Percentiles rank a stretch among this genome's conserved stretches.
phyloP scores from a whole-genome alignment of 2,888 invertebrate genomes.

The Oxyteleia sp. region DNA sequence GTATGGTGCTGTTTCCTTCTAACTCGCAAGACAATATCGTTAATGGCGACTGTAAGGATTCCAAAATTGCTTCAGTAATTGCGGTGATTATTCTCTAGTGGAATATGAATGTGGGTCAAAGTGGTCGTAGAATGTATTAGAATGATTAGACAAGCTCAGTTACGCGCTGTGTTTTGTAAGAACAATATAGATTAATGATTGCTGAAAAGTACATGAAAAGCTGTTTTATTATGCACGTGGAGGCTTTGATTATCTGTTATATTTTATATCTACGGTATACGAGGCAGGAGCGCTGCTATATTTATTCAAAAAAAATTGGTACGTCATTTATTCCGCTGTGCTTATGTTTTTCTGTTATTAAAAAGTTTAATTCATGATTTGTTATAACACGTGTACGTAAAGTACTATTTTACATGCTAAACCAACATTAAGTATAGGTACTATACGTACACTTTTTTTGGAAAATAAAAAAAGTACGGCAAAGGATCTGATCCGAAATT shows the following conservation, averaged over 20 bases:
- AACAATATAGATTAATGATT: slow-evolving; percentile 48
- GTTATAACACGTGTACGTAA: too few species aligned
- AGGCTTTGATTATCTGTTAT: slow-evolving; percentile 19
- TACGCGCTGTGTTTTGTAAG: too few species aligned
- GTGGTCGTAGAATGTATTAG: slow-evolving; percentile 68
- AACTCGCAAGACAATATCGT: slow-evolving; percentile 68
- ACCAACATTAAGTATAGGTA: too few species aligned
- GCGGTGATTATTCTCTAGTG: slow-evolving; percentile 66
- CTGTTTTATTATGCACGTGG: slow-evolving; percentile 23
- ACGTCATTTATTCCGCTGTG: slow-evolving; percentile 7
- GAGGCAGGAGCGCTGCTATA: neutral
- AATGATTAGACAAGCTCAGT: slow-evolving; percentile 52
- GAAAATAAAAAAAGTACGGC: too few species aligned
- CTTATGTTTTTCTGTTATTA: neutral
- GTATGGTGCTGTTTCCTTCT: slow-evolving; percentile 45
- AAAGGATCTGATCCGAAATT: too few species aligned
- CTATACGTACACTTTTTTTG: too few species aligned
- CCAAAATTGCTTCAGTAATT: slow-evolving; percentile 67
- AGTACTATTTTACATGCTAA: too few species aligned
- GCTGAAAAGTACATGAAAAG: slow-evolving; percentile 31
- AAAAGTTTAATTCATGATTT: too few species aligned
- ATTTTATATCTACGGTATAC: slow-evolving; percentile 6
- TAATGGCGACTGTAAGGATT: slow-evolving; percentile 67
- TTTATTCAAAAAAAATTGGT: slow-evolving; percentile 23
- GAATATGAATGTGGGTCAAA: slow-evolving; percentile 71